Conservation (phyloP, 2,797 vertebrate genomes). For the Cuniculus paca region DNA sequence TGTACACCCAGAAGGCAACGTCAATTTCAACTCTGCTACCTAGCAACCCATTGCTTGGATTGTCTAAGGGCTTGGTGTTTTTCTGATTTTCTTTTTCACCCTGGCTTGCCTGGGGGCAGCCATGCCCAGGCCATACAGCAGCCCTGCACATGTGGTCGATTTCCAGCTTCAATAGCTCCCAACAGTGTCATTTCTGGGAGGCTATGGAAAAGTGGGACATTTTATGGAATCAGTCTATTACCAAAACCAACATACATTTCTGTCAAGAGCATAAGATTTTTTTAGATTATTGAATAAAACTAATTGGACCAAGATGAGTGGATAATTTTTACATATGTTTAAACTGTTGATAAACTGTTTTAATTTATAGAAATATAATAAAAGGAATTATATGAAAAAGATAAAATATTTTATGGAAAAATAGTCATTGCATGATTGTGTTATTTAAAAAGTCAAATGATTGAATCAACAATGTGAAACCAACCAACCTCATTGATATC, state of each 20-base stretch:
- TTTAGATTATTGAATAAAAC: neutral
- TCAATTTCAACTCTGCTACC: too few species aligned
- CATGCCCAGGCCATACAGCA: too few species aligned
- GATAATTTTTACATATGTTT: neutral
- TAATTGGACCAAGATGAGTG: neutral
- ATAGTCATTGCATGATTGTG: neutral
- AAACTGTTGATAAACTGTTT: neutral
- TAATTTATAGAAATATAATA: neutral
- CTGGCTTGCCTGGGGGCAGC: too few species aligned
- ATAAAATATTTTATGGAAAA: neutral
- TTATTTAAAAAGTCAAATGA: neutral
- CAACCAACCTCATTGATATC: neutral
- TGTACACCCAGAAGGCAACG: too few species aligned
- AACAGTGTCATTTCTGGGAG: too few species aligned
- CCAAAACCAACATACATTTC: neutral
- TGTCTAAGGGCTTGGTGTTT: too few species aligned
- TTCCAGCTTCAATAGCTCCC: too few species aligned
- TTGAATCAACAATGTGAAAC: neutral
- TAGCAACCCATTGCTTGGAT: too few species aligned
- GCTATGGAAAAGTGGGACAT: neutral
- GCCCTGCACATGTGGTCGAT: too few species aligned
- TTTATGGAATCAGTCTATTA: neutral
- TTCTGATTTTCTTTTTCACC: too few species aligned
- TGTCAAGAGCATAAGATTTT: neutral
- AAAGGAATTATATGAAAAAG: neutral